Evolutionary conservation across 2,888 invertebrate genomes (phyloP), one percentile per base, ranked within the genome.

Genomic region (Camptogramma bilineatum): DNA sequence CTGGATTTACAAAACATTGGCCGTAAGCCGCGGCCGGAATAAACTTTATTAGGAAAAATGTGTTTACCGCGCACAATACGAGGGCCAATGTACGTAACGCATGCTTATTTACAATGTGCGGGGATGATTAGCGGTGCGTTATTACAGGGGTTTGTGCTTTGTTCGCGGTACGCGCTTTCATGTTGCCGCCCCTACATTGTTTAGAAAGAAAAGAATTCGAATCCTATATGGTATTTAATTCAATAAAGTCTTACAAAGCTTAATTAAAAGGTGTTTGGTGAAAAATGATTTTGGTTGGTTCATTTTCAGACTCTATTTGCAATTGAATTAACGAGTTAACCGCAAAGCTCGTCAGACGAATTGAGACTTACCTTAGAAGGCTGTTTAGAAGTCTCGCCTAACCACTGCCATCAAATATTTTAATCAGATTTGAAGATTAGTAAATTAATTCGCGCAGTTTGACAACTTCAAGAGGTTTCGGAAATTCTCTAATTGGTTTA

Each of bases 1-100:
- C 78, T 85, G 86, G 89, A 84, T 89, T 89, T 87, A 87, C 86
- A 85, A 87, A 90, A 89, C 89, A 86, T 85, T 85, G 84, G 83
- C 75, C 71, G 80, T 86, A 84, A 86, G 81, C 86, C 82, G 71
- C 70, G 74, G 71, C 75, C 76, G 74, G 81, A 82, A 85, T 87
- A 85, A 88, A 82, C 82, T 87, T 89, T 87, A 90, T 91, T 87
- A 89, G 85, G 84, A 90, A 89, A 88, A 89, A 89, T 86, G 87
- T 81, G 80, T 83, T 83, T 80, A 76, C 78, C 71, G 71, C 71
- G 68, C 73, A 73, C 72, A 77, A 77, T 73, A 67, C 68, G 70
- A 52, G 59, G 24, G 28, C 24, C 21, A n/a, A 5, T 28, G 28
- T 52, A 60, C 63, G 77, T 80, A 78, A 81, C 78, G 78, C 77